Conservation (phyloP, 2,888 invertebrate species). For the Epicampocera succincta region DNA sequence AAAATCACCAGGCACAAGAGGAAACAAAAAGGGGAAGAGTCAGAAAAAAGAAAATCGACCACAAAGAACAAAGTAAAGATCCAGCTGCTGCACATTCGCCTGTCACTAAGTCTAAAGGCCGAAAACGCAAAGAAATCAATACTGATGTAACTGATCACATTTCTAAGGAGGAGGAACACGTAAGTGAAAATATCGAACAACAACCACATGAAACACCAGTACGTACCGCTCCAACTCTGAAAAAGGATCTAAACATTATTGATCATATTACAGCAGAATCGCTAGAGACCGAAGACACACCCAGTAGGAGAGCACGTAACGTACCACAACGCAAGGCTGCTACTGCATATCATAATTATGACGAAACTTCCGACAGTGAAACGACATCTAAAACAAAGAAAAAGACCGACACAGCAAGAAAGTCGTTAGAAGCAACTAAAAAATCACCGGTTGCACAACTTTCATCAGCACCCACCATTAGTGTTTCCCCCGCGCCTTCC, state of each 20-base stretch:
- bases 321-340: conserved; percentile 68
- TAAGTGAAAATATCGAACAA: conserved; percentile 1
- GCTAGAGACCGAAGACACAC: conserved; percentile 44
- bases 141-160: conserved; percentile 29
- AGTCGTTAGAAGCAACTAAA: conserved; percentile 45
- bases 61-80: conserved; percentile 26
- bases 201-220: conserved; percentile 10
- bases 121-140: conserved; percentile 50
- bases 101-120: conserved; percentile 34
- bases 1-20: conserved; percentile 25
- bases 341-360: conserved; percentile 69
- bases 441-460: conserved; percentile 47
- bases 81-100: conserved; percentile 5
- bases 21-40: conserved; percentile 31
- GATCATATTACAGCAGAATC: conserved; percentile 47
- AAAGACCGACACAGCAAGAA: conserved; percentile 55
- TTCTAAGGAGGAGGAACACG: background rate
- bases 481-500: conserved; percentile 12
- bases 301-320: conserved; percentile 57
- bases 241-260: conserved; percentile 67
- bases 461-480: conserved; percentile 20
- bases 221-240: conserved; percentile 38
- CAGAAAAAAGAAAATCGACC: conserved; percentile 29
- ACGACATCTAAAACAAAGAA: conserved; percentile 53
- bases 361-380: conserved; percentile 71